Evolutionary conservation across 2,113 vertebrate species (phyloP), one percentile per base, ranked within the genome.

Genomic region (Plecturocebus donacophilus): DNA sequence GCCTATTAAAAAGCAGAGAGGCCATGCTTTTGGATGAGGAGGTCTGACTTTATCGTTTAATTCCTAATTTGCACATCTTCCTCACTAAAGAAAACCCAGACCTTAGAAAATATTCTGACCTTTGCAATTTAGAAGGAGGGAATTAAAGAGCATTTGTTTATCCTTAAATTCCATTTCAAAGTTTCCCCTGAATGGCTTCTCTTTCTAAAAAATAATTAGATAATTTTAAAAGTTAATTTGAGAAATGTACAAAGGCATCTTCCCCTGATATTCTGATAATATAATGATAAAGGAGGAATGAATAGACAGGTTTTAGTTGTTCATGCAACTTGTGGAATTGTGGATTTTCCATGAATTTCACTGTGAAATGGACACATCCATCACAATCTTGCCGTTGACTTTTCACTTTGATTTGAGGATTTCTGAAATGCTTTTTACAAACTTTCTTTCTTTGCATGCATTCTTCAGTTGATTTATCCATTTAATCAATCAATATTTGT

Each of bases 21-120:
- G 95, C 71, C 25, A 30, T 45, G 91, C 87, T 87, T 96, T 49
- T 83, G 96, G 87, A 85, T 80, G 12, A 87, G 40, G 52, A 97
- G 66, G 85, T 66, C 94, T 96, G 98, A 97, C 96, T 93, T 79
- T 38, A 82, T 97, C 32, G 0, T 97, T 98, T 82, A 96, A 97
- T 94, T 97, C 97, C 97, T 97, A 54, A 96, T 98, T 98, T 98
- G 97, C 96, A 93, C 96, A 93, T 93, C 38, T 96, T 91, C 75
- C 61, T 75, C 76, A 56, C 93, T 79, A 87, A 92, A 97, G 94
- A 96, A 97, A 98, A 89, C 49, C 27, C 93, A 92, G 88, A 77
- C 45, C 35, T 95, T 54, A 82, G 87, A 95, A 95, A 97, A 94
- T 0, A 4, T 76, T 70, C 87, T 95, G 97, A 98, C 97, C 95